Percentiles rank a stretch among this genome's conserved stretches.
Conservation (phyloP, 2,888 invertebrate species). For the Caenorhabditis zanzibari region DNA sequence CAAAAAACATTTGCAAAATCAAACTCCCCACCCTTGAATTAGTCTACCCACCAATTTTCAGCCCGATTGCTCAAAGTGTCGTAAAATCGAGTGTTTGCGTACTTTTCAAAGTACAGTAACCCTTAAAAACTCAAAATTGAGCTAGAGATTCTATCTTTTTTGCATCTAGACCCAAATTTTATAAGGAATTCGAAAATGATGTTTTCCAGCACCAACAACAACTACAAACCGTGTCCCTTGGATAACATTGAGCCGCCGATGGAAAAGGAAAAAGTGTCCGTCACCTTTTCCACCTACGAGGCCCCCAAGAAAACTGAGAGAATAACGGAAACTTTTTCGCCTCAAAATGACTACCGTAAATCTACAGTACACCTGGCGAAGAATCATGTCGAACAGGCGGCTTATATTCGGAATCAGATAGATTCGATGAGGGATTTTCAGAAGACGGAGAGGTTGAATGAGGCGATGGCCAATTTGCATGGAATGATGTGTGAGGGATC, state of each 20-base stretch:
- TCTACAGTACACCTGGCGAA: slow-evolving; percentile 57
- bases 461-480: slow-evolving; percentile 58
- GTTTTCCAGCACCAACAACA: slow-evolving; percentile 49
- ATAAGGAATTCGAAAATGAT: too few species aligned
- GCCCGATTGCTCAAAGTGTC: too few species aligned
- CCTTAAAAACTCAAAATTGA: too few species aligned
- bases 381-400: slow-evolving; percentile 46
- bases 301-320: background rate
- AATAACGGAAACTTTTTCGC: background rate
- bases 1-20: too few species aligned
- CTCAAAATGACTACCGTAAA: slow-evolving; percentile 20
- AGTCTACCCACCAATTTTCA: too few species aligned
- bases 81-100: too few species aligned
- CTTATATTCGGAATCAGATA: slow-evolving; percentile 52
- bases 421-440: slow-evolving; percentile 40
- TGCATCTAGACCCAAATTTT: too few species aligned
- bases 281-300: slow-evolving; percentile 23
- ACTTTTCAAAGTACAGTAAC: too few species aligned
- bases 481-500: slow-evolving; percentile 67
- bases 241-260: background rate
- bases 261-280: slow-evolving; percentile 2
- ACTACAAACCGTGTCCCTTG: slow-evolving; percentile 52
- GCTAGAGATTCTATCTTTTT: too few species aligned
- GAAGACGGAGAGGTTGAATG: slow-evolving; percentile 38
- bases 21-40: too few species aligned